Conservation (phyloP, 2,888 invertebrate genomes). For the Xylota segnis region DNA sequence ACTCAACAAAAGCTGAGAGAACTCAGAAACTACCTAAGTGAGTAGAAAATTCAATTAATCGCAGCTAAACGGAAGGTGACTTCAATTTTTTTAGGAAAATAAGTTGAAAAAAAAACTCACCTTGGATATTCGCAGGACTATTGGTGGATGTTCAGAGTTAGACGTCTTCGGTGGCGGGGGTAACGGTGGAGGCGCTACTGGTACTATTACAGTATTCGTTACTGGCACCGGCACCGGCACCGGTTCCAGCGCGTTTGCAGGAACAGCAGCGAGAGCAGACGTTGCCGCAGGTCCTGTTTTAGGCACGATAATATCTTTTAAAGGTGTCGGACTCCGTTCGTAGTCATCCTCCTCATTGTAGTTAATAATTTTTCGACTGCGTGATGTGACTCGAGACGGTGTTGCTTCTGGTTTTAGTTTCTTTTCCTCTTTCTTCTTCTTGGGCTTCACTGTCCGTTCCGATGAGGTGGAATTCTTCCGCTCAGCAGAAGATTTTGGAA, state of each 20-base stretch:
- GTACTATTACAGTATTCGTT: slow-evolving; percentile 55
- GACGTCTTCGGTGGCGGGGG: slow-evolving; percentile 80
- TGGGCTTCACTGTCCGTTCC: slow-evolving; percentile 75
- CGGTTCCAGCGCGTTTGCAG: slow-evolving; percentile 51
- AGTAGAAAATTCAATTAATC: too few relatives aligned
- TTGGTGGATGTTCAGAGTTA: slow-evolving; percentile 88
- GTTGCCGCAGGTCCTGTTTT: slow-evolving; percentile 80
- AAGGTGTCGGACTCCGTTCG: slow-evolving; percentile 82
- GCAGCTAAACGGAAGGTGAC: too few relatives aligned
- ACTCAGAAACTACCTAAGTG: too few relatives aligned
- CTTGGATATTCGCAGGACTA: slow-evolving; percentile 94
- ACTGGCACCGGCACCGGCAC: slow-evolving; percentile 71
- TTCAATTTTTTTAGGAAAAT: too few relatives aligned
- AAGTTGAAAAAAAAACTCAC: slow-evolving; percentile 80
- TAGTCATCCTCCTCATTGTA: slow-evolving; percentile 87
- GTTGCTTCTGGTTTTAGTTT: slow-evolving; percentile 83
- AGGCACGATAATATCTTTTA: slow-evolving; percentile 84
- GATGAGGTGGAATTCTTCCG: slow-evolving; percentile 80
- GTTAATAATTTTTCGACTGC: slow-evolving; percentile 88
- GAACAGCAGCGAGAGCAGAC: slow-evolving; percentile 75
- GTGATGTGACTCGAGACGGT: slow-evolving; percentile 82
- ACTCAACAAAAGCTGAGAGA: too few relatives aligned
- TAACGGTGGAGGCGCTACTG: slow-evolving; percentile 78
- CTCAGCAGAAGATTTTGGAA: slow-evolving; percentile 82
- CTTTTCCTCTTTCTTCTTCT: slow-evolving; percentile 83